Conservation (phyloP, 30 jellyfish, hydroid and myxozoan species). For the Morbakka virulenta region DNA sequence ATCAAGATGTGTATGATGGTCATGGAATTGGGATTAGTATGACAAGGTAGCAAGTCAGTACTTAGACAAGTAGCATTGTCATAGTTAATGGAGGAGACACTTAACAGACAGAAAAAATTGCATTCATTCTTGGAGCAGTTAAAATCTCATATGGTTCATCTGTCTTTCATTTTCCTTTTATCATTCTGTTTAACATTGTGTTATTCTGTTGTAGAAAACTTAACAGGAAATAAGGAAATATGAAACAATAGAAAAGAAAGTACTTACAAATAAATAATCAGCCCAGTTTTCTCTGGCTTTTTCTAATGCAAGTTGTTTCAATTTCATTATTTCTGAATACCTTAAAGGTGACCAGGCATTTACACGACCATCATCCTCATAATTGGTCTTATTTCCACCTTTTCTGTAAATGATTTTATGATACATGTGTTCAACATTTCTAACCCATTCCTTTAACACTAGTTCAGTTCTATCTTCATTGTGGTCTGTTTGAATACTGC, state of each 20-base stretch:
- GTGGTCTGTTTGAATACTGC: slow-evolving; percentile 94
- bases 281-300: slow-evolving; percentile 73
- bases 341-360: slow-evolving; percentile 73
- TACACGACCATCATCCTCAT: slow-evolving; percentile 64
- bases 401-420: slow-evolving; percentile 24
- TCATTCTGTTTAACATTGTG: too few relatives aligned
- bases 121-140: too few relatives aligned
- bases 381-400: slow-evolving; percentile 33
- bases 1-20: too few relatives aligned
- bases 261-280: slow-evolving; percentile 74
- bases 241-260: background rate
- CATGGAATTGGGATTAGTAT: too few relatives aligned
- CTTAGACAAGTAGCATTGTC: too few relatives aligned
- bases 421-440: slow-evolving; percentile 60
- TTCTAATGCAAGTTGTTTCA: slow-evolving; percentile 81
- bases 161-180: too few relatives aligned
- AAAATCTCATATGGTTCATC: too few relatives aligned
- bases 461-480: slow-evolving; percentile 85
- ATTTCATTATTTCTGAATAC: slow-evolving; percentile 28
- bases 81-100: too few relatives aligned
- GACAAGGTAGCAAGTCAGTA: too few relatives aligned
- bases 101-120: too few relatives aligned
- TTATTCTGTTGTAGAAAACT: too few relatives aligned
- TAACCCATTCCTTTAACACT: slow-evolving; percentile 62
- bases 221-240: too few relatives aligned